Evolutionary conservation across 2,113 vertebrate species (phyloP).

Genomic region (Ardeotis arabs): DNA sequence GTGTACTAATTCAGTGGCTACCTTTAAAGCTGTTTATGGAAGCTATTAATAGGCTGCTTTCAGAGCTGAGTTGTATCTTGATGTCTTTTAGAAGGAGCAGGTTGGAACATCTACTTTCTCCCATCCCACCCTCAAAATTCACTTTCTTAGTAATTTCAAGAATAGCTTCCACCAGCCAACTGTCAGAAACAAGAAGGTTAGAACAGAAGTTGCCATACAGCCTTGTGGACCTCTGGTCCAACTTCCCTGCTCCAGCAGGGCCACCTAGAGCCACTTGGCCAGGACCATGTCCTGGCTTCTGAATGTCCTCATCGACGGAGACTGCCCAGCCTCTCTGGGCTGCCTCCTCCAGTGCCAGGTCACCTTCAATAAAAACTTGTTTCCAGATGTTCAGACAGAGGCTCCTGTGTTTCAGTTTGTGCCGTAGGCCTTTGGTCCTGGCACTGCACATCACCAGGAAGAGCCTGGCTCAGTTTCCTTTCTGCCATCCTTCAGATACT

Average conservation of each 20-base stretch:
- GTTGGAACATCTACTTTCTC: background rate
- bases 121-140: background rate
- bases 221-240: background rate
- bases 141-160: background rate
- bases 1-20: background rate
- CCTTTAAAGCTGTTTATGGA: background rate
- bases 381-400: background rate
- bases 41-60: background rate
- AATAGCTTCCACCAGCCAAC: background rate
- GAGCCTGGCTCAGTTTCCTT: background rate
- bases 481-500: background rate
- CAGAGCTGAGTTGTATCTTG: background rate
- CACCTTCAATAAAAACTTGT: background rate
- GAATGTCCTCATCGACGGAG: background rate
- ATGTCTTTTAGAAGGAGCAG: background rate
- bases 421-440: background rate
- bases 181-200: background rate
- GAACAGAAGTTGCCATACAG: background rate
- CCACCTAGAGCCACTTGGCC: background rate
- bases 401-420: background rate
- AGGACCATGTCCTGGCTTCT: background rate
- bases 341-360: background rate
- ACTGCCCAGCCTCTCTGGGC: background rate
- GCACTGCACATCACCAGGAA: background rate
- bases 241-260: background rate